Evolutionary conservation across 2,797 vertebrate species (phyloP).

Genomic region (Mionectes olivaceus): DNA sequence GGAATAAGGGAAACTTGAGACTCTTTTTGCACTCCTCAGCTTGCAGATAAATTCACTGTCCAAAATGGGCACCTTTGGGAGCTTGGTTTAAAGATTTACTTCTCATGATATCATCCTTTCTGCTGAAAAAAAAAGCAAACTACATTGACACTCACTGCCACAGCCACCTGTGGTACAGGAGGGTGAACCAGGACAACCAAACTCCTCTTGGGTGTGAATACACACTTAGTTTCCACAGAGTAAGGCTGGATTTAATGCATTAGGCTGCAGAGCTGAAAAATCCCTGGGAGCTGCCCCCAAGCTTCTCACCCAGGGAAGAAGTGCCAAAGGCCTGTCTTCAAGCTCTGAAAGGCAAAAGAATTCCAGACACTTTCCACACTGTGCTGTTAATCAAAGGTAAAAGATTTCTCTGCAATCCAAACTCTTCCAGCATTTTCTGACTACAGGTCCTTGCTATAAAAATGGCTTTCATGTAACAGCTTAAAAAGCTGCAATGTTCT

Average conservation of each 20-base stretch:
- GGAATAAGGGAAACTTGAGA: not conserved
- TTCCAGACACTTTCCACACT: not conserved
- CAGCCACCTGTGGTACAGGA: not conserved
- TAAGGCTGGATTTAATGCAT: not conserved
- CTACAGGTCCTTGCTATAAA: not conserved
- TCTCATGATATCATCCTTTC: not conserved
- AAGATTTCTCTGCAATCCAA: not conserved
- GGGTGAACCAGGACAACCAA: not conserved
- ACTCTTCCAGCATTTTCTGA: not conserved
- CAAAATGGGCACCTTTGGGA: not conserved
- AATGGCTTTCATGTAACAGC: not conserved
- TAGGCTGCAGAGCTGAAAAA: not conserved
- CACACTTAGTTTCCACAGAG: not conserved
- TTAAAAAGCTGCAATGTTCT: not conserved
- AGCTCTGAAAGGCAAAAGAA: not conserved
- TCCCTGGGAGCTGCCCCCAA: not conserved
- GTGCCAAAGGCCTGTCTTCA: not conserved
- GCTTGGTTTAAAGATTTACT: not conserved
- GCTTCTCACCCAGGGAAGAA: not conserved
- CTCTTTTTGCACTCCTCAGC: not conserved
- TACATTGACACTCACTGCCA: not conserved
- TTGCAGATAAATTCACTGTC: not conserved
- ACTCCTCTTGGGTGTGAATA: not conserved
- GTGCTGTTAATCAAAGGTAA: constrained; percentile 7
- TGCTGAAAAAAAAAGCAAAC: not conserved